phyloP scores from a whole-genome alignment of 2,888 invertebrate species.

The Neria commutata region DNA sequence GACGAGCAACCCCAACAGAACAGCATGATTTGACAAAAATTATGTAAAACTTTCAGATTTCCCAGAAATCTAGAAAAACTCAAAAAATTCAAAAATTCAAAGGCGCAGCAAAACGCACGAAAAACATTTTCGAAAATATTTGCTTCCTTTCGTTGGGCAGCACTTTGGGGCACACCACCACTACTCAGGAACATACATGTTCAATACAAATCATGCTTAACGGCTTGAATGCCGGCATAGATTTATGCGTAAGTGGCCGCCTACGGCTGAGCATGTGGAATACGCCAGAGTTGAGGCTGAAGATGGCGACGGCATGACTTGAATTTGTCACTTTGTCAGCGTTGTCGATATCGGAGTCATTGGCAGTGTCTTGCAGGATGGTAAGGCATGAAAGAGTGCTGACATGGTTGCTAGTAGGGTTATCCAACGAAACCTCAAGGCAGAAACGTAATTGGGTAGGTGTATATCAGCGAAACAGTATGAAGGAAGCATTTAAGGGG shows the following conservation, averaged over 20 bases:
- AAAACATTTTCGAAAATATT: constrained; percentile 4
- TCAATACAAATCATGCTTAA: constrained; percentile 7
- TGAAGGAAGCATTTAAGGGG: too few species aligned
- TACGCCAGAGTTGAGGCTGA: background rate
- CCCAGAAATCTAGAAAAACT: constrained; percentile 31
- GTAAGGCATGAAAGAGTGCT: too few species aligned
- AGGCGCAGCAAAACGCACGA: background rate
- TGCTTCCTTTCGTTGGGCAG: background rate
- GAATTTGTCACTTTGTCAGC: constrained; percentile 17
- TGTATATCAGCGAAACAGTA: too few species aligned
- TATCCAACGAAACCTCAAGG: too few species aligned
- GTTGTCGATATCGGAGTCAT: too few species aligned
- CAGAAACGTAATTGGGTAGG: too few species aligned
- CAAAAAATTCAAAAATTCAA: background rate
- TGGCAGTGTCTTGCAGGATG: too few species aligned
- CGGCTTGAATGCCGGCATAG: background rate
- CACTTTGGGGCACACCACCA: background rate
- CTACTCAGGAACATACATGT: too few species aligned
- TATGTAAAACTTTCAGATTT: constrained; percentile 30
- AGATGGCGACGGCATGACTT: constrained; percentile 12
- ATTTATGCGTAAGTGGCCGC: background rate
- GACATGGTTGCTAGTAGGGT: too few species aligned
- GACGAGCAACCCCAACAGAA: background rate
- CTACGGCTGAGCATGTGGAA: background rate
- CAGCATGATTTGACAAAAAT: constrained; percentile 32